Evolutionary conservation across 2,113 vertebrate species (phyloP).

Genomic region (Sylvia atricapilla): DNA sequence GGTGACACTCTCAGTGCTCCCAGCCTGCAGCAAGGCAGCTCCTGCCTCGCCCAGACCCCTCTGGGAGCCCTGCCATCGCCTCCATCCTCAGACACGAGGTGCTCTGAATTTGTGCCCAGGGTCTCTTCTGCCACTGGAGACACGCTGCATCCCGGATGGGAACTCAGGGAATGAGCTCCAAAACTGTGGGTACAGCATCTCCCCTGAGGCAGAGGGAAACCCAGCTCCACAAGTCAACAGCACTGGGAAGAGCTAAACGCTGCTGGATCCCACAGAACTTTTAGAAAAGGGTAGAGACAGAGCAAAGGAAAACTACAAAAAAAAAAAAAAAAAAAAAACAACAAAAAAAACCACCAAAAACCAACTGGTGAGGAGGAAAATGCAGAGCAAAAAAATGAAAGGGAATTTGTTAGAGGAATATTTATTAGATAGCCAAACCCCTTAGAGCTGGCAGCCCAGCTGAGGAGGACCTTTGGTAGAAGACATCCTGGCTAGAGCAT

Average conservation of each 20-base stretch:
- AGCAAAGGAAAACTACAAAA: neutral
- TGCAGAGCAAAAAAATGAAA: neutral
- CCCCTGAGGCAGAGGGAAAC: neutral
- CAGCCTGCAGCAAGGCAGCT: neutral
- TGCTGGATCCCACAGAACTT: neutral
- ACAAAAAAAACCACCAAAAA: neutral
- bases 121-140: neutral
- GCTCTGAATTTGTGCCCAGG: neutral
- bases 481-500: neutral
- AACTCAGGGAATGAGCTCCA: neutral
- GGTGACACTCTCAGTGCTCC: neutral
- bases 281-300: neutral
- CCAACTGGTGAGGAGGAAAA: neutral
- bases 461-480: neutral
- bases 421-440: neutral
- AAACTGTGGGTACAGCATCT: neutral
- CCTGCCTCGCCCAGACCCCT: neutral
- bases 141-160: accelerated
- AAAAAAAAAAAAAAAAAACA: neutral
- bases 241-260: accelerated
- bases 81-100: no score
- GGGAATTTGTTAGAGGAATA: neutral
- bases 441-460: neutral
- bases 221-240: neutral
- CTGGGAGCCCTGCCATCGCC: neutral